Base-by-base conservation (phyloP, 1,140 invertebrate genomes). In the Spodoptera frugiperda region DNA sequence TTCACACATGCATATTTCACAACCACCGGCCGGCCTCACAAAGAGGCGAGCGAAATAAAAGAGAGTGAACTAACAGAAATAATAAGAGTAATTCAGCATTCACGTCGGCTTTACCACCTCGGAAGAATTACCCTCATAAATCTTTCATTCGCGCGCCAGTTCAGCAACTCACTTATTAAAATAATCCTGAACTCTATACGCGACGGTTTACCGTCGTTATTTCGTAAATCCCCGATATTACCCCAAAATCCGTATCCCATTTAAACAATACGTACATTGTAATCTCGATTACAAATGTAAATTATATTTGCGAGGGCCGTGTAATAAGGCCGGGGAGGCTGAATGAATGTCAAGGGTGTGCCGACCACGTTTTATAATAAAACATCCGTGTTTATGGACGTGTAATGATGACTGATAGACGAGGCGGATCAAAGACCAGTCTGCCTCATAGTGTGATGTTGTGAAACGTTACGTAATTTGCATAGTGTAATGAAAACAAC, bases 111-210 rank as follows among this genome's bases (percentile, higher is more conserved):
- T 67, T 76, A 67, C 54, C 59, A 65, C 73, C 73, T 76, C 61
- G 8, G 49, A 65, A 76, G 73, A 76, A 76, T 67, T 44, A 76
- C 65, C 71, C 75, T 79, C 76, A 84, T 84, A 84, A 84, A 82
- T 83, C 77, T 83, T 78, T 78, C 59, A 82, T 82, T 81, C 76
- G 77, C 65, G 57, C 72, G 68, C 61, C 70, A 71, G 25, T 71
- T 54, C 70, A 48, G 19, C 70, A 25, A 44, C 44, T 61, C 55
- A 57, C 72, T 74, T 63, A 74, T 53, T 63, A 63, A 59, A 57
- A 61, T 74, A 74, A 74, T 51, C 72, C 72, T 51, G 17, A 48
- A 51, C 55, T 74, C 39, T 74, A 74, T 61, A 74, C 72, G 33
- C 39, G 72, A 59, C 44, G 25, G 55, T 48, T 74, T 74, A 74